Evolutionary conservation across 2,888 invertebrate genomes (phyloP).

Genomic region (Drosophila prolongata): DNA sequence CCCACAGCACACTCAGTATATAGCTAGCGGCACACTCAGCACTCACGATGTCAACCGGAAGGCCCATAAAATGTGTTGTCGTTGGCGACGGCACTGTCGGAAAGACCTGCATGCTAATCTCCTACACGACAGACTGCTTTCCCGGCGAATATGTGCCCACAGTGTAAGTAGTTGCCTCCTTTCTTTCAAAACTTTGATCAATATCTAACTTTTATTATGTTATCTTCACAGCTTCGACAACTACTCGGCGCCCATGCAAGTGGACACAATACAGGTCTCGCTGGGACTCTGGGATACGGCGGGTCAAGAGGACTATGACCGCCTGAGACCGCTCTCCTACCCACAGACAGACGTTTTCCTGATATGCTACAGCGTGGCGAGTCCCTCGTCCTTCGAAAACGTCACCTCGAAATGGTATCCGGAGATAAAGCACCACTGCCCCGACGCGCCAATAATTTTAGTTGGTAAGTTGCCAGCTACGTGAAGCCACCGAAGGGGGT

Average conservation of each 20-base stretch:
- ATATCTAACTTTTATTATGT: slow-evolving; percentile 10
- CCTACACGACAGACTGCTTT: slow-evolving; percentile 96
- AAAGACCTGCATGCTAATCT: slow-evolving; percentile 97
- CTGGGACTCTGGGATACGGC: slow-evolving; percentile 99
- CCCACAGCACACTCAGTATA: slow-evolving; percentile 23
- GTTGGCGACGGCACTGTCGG: slow-evolving; percentile 97
- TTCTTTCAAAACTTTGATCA: slow-evolving; percentile 9
- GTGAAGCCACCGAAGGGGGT: slow-evolving; percentile 7
- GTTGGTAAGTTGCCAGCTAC: slow-evolving; percentile 90
- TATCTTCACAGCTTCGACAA: slow-evolving; percentile 92
- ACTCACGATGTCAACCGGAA: slow-evolving; percentile 92
- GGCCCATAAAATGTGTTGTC: slow-evolving; percentile 96
- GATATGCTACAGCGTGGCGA: slow-evolving; percentile 99
- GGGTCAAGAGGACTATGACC: slow-evolving; percentile 97
- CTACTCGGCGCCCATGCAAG: slow-evolving; percentile 99
- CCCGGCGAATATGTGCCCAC: slow-evolving; percentile 98
- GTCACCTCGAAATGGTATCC: slow-evolving; percentile 99
- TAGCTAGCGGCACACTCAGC: slow-evolving; percentile 50
- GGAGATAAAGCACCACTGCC: slow-evolving; percentile 99
- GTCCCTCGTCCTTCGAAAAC: slow-evolving; percentile 99
- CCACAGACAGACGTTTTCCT: slow-evolving; percentile 99
- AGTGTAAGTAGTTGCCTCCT: slow-evolving; percentile 89
- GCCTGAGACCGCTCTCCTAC: slow-evolving; percentile 97
- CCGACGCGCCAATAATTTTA: slow-evolving; percentile 99
- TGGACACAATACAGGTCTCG: slow-evolving; percentile 98